Evolutionary conservation across 2,113 vertebrate genomes (phyloP).

Genomic region (Clupea harengus): DNA sequence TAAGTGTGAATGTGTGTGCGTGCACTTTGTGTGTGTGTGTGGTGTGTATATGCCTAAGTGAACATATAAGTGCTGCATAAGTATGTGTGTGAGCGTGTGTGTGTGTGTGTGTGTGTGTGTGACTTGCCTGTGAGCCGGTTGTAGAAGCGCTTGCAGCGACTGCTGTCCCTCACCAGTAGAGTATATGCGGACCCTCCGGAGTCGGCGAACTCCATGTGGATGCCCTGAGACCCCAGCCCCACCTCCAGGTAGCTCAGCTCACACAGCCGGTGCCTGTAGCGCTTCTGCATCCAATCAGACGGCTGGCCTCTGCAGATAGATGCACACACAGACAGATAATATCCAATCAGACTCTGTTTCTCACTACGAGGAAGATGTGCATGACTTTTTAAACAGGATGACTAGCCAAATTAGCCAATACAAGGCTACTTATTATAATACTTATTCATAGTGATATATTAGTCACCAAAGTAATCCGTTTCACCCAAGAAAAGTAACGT

Average conservation of each 20-base stretch:
- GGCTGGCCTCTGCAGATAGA: conserved; percentile 72
- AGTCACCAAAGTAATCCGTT: too few species aligned
- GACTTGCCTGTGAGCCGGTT: conserved; percentile 77
- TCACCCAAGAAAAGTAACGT: too few species aligned
- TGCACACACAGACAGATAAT: conserved; percentile 33
- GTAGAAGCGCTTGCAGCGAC: conserved; percentile 79
- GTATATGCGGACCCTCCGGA: conserved; percentile 74
- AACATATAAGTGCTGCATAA: too few species aligned
- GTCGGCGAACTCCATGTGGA: conserved; percentile 81
- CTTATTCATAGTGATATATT: too few species aligned
- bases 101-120: neutral
- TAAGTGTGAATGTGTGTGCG: neutral
- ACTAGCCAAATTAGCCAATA: too few species aligned
- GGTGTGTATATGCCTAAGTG: neutral
- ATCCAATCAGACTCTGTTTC: neutral
- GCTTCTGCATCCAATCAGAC: conserved; percentile 82
- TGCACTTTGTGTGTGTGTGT: neutral
- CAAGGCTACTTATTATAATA: too few species aligned
- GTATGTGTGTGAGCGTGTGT: neutral
- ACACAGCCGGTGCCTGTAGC: conserved; percentile 70
- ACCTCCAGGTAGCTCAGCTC: conserved; percentile 83
- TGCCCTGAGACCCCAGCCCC: conserved; percentile 81
- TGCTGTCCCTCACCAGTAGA: conserved; percentile 78
- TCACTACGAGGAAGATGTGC: too few species aligned
- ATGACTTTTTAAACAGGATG: too few species aligned